Percentiles rank a stretch among this genome's conserved stretches.
These are phyloP conservation scores for Pachliopta kotzebuea DNA, from an alignment of 2,888 invertebrate species.

Conservation along the genomic window DNA sequence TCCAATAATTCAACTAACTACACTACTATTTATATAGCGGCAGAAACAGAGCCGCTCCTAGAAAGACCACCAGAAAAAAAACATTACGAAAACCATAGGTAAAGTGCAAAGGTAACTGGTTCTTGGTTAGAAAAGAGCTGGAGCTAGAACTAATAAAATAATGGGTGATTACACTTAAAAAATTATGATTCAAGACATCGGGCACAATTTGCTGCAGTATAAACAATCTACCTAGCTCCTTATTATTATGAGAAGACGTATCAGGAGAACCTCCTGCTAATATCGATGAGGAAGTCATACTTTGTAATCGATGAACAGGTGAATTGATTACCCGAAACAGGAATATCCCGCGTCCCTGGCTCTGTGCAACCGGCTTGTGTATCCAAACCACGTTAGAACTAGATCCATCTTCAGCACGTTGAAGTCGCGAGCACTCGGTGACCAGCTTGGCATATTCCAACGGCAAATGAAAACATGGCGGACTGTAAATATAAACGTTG, in stretches of 20 bases:
- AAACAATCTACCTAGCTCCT: no score
- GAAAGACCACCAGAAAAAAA: no score
- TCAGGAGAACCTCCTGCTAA: background rate
- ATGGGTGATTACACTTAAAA: no score
- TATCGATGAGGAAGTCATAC: background rate
- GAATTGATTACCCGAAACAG: conserved; percentile 84
- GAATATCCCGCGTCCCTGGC: conserved; percentile 91
- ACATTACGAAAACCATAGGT: no score
- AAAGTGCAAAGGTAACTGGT: no score
- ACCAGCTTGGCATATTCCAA: conserved; percentile 91
- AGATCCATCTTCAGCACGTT: conserved; percentile 63
- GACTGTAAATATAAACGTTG: conserved; percentile 70
- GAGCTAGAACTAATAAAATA: no score
- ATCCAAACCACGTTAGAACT: conserved; percentile 86
- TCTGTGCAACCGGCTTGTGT: conserved; percentile 92
- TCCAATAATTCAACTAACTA: no score
- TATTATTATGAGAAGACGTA: background rate
- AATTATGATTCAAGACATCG: no score
- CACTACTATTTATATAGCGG: no score
- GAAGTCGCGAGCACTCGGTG: conserved; percentile 85
- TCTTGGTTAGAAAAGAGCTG: no score
- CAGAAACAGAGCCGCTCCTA: no score
- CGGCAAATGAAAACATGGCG: conserved; percentile 89
- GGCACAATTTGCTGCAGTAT: no score
- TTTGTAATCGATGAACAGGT: background rate